These are phyloP conservation scores for Sarcophilus harrisii DNA, from an alignment of 2,797 vertebrate genomes.

Conservation along the genomic window DNA sequence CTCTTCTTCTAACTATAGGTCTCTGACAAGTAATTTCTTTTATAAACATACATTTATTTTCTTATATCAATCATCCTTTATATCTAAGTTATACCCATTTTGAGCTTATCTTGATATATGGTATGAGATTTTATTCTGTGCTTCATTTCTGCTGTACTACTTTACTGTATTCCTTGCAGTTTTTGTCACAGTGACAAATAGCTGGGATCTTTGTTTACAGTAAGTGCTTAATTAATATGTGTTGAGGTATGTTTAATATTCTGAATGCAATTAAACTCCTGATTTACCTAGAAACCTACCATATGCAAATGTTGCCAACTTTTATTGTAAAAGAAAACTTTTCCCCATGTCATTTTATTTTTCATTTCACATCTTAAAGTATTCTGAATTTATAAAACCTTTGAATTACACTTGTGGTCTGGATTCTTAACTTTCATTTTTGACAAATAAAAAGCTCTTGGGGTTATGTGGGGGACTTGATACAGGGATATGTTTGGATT, in stretches of 20 bases:
- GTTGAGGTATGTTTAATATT: conserved; percentile 41
- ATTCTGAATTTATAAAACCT: conserved; percentile 65
- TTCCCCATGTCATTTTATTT: conserved; percentile 41
- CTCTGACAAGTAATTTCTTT: neutral
- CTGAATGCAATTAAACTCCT: conserved; percentile 57
- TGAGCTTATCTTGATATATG: neutral
- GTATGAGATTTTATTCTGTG: neutral
- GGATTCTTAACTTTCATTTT: conserved; percentile 55
- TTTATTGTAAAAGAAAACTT: conserved; percentile 61
- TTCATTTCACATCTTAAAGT: conserved; percentile 63
- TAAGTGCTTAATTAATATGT: neutral
- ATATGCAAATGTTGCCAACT: conserved; percentile 57
- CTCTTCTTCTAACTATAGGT: too few species aligned
- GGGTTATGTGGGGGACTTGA: conserved; percentile 1
- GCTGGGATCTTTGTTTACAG: neutral
- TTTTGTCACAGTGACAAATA: neutral
- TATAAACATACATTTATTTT: neutral
- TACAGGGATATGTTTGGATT: conserved; percentile 9
- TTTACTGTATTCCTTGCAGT: neutral
- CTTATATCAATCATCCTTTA: neutral
- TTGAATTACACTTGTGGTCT: conserved; percentile 50
- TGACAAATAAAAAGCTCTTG: conserved; percentile 63
- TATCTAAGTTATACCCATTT: neutral
- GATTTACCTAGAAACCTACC: conserved; percentile 67
- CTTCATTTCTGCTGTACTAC: neutral